phyloP scores from a whole-genome alignment of 2,113 vertebrate genomes.

The Engystomops pustulosus region DNA sequence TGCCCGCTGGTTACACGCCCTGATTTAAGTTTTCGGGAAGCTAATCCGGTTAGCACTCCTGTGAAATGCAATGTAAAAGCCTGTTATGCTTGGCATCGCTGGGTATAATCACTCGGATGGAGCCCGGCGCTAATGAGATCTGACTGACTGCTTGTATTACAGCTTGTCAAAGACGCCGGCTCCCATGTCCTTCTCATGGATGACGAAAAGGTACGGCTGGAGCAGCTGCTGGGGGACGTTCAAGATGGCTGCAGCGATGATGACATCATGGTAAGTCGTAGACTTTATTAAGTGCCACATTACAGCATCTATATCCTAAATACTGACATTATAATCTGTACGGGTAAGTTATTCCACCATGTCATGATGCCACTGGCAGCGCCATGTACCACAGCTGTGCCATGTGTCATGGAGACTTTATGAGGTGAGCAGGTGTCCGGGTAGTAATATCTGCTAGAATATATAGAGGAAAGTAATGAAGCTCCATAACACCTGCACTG shows the following conservation, averaged over 20 bases:
- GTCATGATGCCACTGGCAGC: not conserved
- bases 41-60: conserved; percentile 22
- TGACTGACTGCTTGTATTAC: conserved; percentile 60
- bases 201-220: conserved; percentile 81
- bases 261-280: conserved; percentile 64
- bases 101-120: not conserved
- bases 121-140: not conserved
- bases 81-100: conserved; percentile 26
- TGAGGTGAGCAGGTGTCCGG: too few relatives aligned
- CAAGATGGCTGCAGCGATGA: conserved; percentile 68
- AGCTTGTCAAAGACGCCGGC: conserved; percentile 81
- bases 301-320: not conserved
- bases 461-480: too few relatives aligned
- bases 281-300: conserved; percentile 6
- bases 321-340: not conserved
- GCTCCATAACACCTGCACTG: too few relatives aligned
- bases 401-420: not conserved
- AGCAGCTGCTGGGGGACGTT: conserved; percentile 79
- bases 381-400: not conserved
- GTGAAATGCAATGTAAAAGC: conserved; percentile 29
- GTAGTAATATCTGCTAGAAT: too few relatives aligned
- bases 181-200: conserved; percentile 77
- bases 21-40: conserved; percentile 8
- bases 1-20: not conserved
- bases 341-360: not conserved